phyloP scores from a whole-genome alignment of 2,113 vertebrate genomes.

The Pantherophis guttatus region DNA sequence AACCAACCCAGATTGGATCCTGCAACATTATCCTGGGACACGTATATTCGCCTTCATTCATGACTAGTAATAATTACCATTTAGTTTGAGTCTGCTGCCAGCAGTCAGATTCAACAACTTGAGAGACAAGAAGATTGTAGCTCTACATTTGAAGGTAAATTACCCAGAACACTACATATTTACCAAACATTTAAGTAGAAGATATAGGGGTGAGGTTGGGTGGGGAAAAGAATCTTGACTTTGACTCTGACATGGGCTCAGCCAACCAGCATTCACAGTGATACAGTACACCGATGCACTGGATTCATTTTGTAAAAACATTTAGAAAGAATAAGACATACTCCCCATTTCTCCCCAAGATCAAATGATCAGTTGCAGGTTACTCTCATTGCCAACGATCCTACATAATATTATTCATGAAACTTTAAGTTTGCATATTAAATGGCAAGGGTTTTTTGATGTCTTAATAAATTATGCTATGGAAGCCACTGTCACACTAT shows the following conservation, averaged over 20 bases:
- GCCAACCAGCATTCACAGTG: neutral
- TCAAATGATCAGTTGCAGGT: neutral
- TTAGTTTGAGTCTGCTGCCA: neutral
- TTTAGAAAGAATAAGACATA: neutral
- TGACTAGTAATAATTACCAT: neutral
- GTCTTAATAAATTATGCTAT: constrained; percentile 43
- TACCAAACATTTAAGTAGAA: neutral
- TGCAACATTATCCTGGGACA: neutral
- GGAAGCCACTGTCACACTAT: constrained; percentile 39
- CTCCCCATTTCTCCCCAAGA: neutral
- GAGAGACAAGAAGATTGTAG: neutral
- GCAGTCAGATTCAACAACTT: neutral
- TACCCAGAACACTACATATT: neutral
- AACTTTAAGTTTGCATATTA: neutral
- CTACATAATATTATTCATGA: neutral
- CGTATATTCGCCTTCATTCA: neutral
- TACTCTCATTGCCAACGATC: neutral
- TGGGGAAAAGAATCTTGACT: neutral
- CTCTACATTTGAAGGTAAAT: neutral
- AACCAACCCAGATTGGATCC: neutral
- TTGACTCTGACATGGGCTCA: neutral
- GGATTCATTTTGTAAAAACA: neutral
- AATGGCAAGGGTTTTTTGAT: neutral
- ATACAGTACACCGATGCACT: neutral
- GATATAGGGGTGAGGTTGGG: neutral